Conservation (phyloP, 1,140 invertebrate genomes). For the Drosophila kikkawai region DNA sequence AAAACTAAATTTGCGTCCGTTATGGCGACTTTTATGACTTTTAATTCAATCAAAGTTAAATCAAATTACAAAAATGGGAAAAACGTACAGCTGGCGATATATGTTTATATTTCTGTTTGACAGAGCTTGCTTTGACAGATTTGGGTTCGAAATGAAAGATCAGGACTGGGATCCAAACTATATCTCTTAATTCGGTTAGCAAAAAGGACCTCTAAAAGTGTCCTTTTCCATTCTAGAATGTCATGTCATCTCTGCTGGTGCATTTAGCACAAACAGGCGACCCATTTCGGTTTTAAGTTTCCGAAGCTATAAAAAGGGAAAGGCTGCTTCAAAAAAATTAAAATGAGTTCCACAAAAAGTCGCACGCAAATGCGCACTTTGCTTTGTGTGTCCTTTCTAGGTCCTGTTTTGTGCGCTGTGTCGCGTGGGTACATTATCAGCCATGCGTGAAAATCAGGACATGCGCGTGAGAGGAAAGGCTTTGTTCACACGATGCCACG, state of each 20-base stretch:
- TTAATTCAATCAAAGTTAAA: conserved; percentile 77
- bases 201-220: not conserved
- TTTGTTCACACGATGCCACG: conserved; percentile 54
- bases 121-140: conserved; percentile 48
- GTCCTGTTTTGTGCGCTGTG: conserved; percentile 34
- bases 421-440: conserved; percentile 65
- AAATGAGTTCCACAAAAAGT: conserved; percentile 49
- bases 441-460: conserved; percentile 79
- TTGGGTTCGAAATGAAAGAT: conserved; percentile 22
- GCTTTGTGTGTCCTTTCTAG: conserved; percentile 37
- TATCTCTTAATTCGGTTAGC: conserved; percentile 4
- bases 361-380: conserved; percentile 66
- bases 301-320: conserved; percentile 43
- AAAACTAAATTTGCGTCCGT: conserved; percentile 64
- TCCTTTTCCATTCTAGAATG: conserved; percentile 14
- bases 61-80: conserved; percentile 56
- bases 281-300: conserved; percentile 42
- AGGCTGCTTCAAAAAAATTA: conserved; percentile 35
- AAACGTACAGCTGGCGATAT: conserved; percentile 1
- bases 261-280: conserved; percentile 53
- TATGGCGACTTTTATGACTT: conserved; percentile 60
- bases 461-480: conserved; percentile 63
- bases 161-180: not conserved
- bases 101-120: conserved; percentile 6
- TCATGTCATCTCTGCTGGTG: conserved; percentile 47